Conservation (phyloP, 64 coral and sea anemone species). For the Montipora sp. region DNA sequence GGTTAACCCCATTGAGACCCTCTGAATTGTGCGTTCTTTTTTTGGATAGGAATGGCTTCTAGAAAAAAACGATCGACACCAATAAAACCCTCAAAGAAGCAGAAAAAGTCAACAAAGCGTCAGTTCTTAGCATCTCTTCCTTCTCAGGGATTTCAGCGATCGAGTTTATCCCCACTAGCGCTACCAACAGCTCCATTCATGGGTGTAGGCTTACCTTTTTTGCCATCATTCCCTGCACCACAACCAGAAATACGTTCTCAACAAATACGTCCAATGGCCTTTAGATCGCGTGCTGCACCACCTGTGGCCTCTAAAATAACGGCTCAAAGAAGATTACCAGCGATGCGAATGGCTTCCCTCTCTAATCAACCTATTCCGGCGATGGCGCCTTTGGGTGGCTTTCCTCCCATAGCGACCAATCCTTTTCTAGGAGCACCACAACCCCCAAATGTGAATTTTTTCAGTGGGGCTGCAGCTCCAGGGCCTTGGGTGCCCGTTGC, state of each 20-base stretch:
- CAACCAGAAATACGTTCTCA: background rate
- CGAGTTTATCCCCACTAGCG: background rate
- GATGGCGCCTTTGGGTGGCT: constrained; percentile 5
- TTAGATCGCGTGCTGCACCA: background rate
- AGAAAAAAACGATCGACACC: constrained; percentile 30
- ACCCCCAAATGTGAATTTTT: constrained; percentile 3
- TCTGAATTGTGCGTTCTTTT: no score
- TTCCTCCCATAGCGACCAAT: background rate
- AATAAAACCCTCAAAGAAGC: background rate
- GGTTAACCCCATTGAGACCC: no score
- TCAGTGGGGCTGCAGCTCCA: background rate
- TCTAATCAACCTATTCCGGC: background rate
- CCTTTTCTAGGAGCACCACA: background rate
- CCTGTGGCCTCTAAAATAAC: background rate
- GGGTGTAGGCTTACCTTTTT: background rate
- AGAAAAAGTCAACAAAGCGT: constrained; percentile 14
- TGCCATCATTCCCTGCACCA: background rate
- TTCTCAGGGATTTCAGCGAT: background rate
- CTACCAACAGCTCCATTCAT: background rate
- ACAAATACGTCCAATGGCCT: background rate
- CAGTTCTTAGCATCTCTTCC: constrained; percentile 9
- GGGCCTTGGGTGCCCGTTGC: background rate
- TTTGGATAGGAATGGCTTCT: constrained; percentile 23
- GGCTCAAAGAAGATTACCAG: background rate
- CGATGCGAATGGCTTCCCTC: background rate